phyloP scores from a whole-genome alignment of 2,888 invertebrate species.

The Theodoxus fluviatilis region DNA sequence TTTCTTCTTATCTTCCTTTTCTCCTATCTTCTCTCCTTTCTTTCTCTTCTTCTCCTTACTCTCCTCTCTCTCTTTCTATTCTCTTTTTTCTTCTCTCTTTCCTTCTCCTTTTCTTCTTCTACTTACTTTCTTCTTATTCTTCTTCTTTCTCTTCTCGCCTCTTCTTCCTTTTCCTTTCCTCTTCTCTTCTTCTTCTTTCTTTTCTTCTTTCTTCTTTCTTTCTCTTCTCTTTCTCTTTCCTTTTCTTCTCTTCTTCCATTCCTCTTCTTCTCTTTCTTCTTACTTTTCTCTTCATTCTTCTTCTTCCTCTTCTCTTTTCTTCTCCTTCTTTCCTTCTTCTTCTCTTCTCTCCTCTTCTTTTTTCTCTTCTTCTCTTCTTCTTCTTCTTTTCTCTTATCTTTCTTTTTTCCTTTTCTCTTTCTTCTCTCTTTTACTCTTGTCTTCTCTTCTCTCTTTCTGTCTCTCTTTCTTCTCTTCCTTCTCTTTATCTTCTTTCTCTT shows the following conservation, averaged over 20 bases:
- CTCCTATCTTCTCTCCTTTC: not conserved
- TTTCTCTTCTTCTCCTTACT: not conserved
- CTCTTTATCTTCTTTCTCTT: not conserved
- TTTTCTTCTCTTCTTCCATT: conserved; percentile 4
- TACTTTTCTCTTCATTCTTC: not conserved
- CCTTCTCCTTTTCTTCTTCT: not conserved
- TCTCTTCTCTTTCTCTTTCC: conserved; percentile 12
- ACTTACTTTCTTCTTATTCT: not conserved
- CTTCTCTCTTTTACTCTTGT: not conserved
- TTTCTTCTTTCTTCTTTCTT: conserved; percentile 5
- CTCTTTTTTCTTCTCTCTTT: not conserved
- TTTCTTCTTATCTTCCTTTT: not conserved
- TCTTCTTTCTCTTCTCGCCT: not conserved
- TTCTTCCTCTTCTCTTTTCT: not conserved
- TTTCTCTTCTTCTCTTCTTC: not conserved
- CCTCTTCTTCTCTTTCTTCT: conserved; percentile 15
- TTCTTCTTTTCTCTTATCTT: not conserved
- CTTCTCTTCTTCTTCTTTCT: conserved; percentile 16
- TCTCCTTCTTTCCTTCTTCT: not conserved
- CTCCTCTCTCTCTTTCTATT: not conserved
- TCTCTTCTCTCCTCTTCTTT: not conserved
- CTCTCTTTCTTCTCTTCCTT: not conserved
- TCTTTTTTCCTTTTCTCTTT: not conserved
- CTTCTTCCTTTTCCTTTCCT: not conserved
- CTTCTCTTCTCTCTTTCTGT: not conserved